Evolutionary conservation across 2,888 invertebrate species (phyloP).

Genomic region (Apamea crenata): DNA sequence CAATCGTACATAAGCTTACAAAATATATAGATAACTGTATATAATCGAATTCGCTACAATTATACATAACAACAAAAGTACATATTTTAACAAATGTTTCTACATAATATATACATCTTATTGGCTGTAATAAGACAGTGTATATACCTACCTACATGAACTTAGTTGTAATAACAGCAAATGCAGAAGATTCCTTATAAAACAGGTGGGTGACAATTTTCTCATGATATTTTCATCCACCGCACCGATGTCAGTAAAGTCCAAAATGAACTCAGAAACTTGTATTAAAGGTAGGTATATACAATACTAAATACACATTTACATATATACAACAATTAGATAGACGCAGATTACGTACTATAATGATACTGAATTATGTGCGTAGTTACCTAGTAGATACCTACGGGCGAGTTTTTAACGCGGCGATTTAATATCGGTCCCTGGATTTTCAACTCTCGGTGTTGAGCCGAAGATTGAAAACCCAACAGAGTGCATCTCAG

Average conservation of each 20-base stretch:
- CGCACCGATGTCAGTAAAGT: too few species aligned
- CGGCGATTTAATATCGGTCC: too few species aligned
- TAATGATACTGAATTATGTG: background rate
- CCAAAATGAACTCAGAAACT: background rate
- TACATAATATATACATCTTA: conserved; percentile 35
- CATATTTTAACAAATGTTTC: conserved; percentile 36
- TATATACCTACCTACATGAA: conserved; percentile 22
- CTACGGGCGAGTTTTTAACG: too few species aligned
- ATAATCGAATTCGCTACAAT: conserved; percentile 48
- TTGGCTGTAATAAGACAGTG: conserved; percentile 17
- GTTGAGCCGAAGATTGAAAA: too few species aligned
- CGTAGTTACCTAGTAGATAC: too few species aligned
- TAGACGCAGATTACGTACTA: conserved; percentile 10
- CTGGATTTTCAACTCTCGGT: too few species aligned
- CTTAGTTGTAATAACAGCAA: background rate
- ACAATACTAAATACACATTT: background rate
- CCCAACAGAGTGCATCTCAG: too few species aligned
- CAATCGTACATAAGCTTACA: conserved; percentile 56
- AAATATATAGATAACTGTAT: conserved; percentile 51
- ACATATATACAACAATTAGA: conserved; percentile 5
- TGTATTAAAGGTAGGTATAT: conserved; percentile 18
- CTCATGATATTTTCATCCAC: too few species aligned
- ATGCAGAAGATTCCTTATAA: background rate
- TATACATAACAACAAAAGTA: conserved; percentile 41
- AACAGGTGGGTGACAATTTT: too few species aligned